These are phyloP conservation scores for Metacarcinus magister DNA, from an alignment of 2,888 invertebrate species.

Conservation along the genomic window DNA sequence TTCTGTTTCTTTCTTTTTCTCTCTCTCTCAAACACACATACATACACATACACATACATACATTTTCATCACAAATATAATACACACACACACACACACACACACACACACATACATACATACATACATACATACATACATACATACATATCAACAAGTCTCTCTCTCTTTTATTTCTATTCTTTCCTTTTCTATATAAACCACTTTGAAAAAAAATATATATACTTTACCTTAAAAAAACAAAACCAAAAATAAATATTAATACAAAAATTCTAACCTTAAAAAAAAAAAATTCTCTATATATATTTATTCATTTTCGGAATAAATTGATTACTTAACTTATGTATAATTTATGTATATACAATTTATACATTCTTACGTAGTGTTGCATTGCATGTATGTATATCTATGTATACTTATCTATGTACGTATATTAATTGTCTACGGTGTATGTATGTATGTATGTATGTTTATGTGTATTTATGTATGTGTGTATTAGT, in stretches of 20 bases:
- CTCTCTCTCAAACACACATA: too few relatives aligned
- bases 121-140: too few relatives aligned
- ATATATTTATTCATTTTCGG: neutral
- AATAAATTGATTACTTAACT: neutral
- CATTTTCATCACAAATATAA: too few relatives aligned
- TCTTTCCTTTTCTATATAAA: too few relatives aligned
- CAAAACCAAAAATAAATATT: neutral
- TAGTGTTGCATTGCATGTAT: neutral
- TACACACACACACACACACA: too few relatives aligned
- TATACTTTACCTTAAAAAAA: too few relatives aligned
- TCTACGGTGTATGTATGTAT: neutral
- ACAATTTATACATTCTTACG: neutral
- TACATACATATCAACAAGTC: too few relatives aligned
- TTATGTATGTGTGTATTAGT: neutral
- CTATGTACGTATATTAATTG: neutral
- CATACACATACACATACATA: too few relatives aligned
- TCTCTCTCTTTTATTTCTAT: too few relatives aligned
- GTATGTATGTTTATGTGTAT: neutral
- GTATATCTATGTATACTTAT: neutral
- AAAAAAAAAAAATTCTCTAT: neutral
- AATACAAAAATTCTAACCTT: neutral
- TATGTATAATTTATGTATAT: constrained; percentile 6
- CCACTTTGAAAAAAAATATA: too few relatives aligned
- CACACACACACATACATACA: too few relatives aligned
- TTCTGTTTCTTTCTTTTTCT: too few relatives aligned